Base-by-base conservation (phyloP, 2,797 vertebrate species). In the Rhadinocentrus ornatus region DNA sequence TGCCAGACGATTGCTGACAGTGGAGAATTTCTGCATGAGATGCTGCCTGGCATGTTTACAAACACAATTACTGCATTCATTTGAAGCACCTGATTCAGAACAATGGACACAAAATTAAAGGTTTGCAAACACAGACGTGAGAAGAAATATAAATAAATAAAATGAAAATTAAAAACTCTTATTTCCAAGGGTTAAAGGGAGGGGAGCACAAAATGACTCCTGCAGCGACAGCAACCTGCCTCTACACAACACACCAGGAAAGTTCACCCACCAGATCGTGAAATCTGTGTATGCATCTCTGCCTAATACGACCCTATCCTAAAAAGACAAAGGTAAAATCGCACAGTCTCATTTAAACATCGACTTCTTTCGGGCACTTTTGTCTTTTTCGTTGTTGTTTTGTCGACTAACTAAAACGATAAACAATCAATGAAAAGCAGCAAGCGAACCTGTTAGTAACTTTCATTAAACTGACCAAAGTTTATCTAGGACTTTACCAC, bases 101-200 rank as follows among this genome's bases (percentile, higher is more conserved):
- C 66, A 52, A 54, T 53, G 10, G 13, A 46, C 35, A 58, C 37
- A 1, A 52, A 74, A 81, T 81, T 66, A 82, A 53, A 81, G 75
- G 75, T 58, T 84, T 65, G 64, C n/a, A 59, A 66, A 66, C 15
- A 65, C 34, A 71, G 1, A 76, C 60, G 67, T 56, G 18, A 1
- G 8, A 32, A 32, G 31, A 32, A 32, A 32, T 32, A 32, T 32
- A 32, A 32, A 32, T 32, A 32, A 32, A 7, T 32, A 32, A 32
- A 32, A 4, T 32, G 31, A 32, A 32, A 7, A 32, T 32, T 32
- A 32, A 7, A 32, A 32, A 32, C 31, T 12, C 64, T 12, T 26
- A n/a, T 39, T 29, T 53, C 24, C 39, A 5, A 39, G 48, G 3
- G 6, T 11, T 0, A 10, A 2, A 13, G 10, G 24, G 6, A 13